Evolutionary conservation across 2,888 invertebrate species (phyloP).

Genomic region (Nephrotoma guestfalica): DNA sequence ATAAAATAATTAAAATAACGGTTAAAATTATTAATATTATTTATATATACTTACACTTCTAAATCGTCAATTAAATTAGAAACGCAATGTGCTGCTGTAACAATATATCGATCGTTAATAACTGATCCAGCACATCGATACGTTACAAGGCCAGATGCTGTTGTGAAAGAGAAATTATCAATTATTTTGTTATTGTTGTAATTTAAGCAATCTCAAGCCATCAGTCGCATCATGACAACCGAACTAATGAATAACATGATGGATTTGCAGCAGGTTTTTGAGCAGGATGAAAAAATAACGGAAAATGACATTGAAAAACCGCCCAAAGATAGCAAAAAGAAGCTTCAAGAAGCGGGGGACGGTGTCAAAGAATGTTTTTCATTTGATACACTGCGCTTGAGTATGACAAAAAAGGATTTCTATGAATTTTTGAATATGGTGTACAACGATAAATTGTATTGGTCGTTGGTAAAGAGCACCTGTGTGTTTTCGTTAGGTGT

Average conservation of each 20-base stretch:
- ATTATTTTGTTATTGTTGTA: not conserved
- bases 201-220: not conserved
- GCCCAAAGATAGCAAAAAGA: not conserved
- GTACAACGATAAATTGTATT: constrained; percentile 11
- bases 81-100: constrained; percentile 47
- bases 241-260: not conserved
- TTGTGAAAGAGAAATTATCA: not conserved
- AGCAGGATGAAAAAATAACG: not conserved
- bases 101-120: constrained; percentile 37
- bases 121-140: constrained; percentile 37
- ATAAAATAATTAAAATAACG: not conserved
- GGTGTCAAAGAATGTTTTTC: not conserved
- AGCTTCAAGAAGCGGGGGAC: not conserved
- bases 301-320: not conserved
- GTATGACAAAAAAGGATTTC: not conserved
- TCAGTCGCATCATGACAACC: not conserved
- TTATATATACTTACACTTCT: constrained; percentile 26
- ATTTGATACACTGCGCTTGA: not conserved
- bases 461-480: constrained; percentile 17
- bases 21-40: not conserved
- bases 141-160: constrained; percentile 20
- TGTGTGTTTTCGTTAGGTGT: constrained; percentile 20
- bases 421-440: not conserved
- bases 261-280: not conserved
- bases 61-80: constrained; percentile 34